Base-by-base conservation (phyloP, 1,140 invertebrate species). In the Bombyx mandarina region DNA sequence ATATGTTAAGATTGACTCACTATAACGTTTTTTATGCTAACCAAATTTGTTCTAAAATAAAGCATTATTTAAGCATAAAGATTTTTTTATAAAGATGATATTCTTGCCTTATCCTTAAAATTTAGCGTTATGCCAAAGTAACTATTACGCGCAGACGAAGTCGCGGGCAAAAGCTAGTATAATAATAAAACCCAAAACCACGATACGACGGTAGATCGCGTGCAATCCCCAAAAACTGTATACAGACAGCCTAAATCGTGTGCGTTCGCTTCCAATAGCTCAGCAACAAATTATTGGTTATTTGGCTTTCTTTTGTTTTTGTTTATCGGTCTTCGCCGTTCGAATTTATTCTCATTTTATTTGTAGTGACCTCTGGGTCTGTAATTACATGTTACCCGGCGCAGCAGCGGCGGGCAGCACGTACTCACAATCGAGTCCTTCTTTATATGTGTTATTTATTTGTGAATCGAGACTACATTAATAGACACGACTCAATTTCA, bases 401-500 rank as follows among this genome's bases (percentile, higher is more conserved):
- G 61, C 61, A 50, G 46, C 63, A 60, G 58, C 69, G 66, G 64
- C 69, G 59, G 63, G 60, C 56, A 54, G 69, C 81, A 80, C 81
- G 81, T 82, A 58, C 59, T 54, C 65, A 52, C 65, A 8, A 45
- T 49, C 59, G 62, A 63, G 67, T 77, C 74, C 77, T 77, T 72
- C 68, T 81, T 75, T 82, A 79, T 82, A 84, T 80, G 70, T 72
- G 71, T 85, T 87, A 79, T 87, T 87, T 85, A 85, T 85, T 83
- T 79, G 71, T 82, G 73, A 83, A 85, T 86, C 67, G 77, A 69
- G 67, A 77, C 70, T 77, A 80, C 67, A 82, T 83, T 86, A 83
- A 83, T 86, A 83, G 75, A 78, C 69, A 52, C 26, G 26, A 5
- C 1, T 35, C 26, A 5, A 1, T 3, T 5, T 5, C 26, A 35